A percentile compares a stretch with the other conserved stretches of the same genome.
These are phyloP conservation scores for Eleutherodactylus coqui DNA, from an alignment of 2,797 vertebrate genomes.

Conservation along the genomic window DNA sequence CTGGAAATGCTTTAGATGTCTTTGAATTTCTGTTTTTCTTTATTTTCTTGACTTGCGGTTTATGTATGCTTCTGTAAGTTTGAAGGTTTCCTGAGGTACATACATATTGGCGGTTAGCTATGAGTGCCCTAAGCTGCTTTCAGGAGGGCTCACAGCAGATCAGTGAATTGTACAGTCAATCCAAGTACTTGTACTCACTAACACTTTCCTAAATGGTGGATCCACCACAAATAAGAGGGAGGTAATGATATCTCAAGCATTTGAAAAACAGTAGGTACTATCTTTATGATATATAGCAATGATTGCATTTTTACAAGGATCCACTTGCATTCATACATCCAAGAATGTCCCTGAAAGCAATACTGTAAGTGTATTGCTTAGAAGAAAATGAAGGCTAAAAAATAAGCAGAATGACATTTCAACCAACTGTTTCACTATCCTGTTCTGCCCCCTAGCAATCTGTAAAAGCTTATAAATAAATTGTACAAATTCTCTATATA, in stretches of 20 bases:
- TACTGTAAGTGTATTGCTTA: neutral
- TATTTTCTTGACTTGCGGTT: no score
- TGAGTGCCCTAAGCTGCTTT: constrained; percentile 5
- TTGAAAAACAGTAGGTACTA: neutral
- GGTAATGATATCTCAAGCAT: neutral
- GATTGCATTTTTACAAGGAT: neutral
- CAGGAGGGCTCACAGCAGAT: neutral
- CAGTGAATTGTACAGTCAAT: constrained; percentile 16
- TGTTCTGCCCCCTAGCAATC: neutral
- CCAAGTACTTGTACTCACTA: constrained; percentile 8
- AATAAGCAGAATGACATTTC: neutral
- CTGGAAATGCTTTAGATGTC: neutral
- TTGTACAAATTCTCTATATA: neutral
- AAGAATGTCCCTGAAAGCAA: neutral
- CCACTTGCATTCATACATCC: neutral
- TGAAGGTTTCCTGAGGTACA: neutral
- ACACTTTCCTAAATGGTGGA: neutral
- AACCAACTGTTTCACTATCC: neutral
- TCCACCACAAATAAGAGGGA: constrained; percentile 13
- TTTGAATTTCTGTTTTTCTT: constrained; percentile 3
- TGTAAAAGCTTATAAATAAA: neutral
- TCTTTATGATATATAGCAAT: neutral
- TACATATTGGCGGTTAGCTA: neutral
- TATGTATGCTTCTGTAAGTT: neutral
- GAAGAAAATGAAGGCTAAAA: neutral